Evolutionary conservation across 2,113 vertebrate species (phyloP).

Genomic region (Columbina picui): DNA sequence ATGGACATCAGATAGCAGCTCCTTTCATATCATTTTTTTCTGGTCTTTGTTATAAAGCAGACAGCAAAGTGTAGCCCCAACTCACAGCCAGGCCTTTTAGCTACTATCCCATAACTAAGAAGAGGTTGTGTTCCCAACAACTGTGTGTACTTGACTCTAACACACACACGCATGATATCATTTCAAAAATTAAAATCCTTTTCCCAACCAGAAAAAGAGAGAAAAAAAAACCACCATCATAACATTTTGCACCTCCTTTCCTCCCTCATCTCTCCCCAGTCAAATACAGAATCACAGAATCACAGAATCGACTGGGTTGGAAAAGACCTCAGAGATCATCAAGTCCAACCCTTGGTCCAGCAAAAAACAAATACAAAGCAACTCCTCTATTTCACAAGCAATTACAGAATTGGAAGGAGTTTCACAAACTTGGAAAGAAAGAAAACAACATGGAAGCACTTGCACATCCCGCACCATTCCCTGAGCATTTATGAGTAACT

Average conservation of each 20-base stretch:
- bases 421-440: neutral
- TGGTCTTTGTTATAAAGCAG: neutral
- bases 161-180: neutral
- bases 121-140: neutral
- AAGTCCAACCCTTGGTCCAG: no score
- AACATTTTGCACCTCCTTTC: neutral
- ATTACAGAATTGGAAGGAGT: neutral
- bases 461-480: neutral
- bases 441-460: neutral
- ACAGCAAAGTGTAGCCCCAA: neutral
- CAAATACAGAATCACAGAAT: no score
- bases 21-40: neutral
- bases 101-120: neutral
- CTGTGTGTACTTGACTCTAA: neutral
- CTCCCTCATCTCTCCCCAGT: constrained; percentile 38
- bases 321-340: no score
- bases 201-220: neutral
- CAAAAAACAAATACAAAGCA: no score
- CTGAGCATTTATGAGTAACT: constrained; percentile 16
- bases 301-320: no score
- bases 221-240: neutral
- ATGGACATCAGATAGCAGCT: neutral
- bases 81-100: neutral
- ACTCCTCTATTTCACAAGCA: constrained; percentile 24
- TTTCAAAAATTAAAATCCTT: neutral